These are phyloP conservation scores for Hyles lineata DNA, from an alignment of 2,888 invertebrate species.

Conservation along the genomic window DNA sequence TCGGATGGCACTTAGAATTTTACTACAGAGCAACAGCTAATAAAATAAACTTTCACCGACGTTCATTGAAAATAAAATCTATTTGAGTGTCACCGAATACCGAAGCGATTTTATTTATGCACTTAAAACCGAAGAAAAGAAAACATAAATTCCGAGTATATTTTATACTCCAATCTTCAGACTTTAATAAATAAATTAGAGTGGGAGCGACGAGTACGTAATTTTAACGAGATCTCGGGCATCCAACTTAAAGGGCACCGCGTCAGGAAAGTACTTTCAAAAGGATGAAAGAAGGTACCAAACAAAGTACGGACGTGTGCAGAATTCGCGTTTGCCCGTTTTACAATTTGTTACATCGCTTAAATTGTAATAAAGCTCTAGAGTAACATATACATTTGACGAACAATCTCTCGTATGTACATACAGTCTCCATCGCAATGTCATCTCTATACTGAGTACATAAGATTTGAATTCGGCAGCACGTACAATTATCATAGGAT, in stretches of 20 bases:
- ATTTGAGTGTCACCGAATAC: too few relatives aligned
- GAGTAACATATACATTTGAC: constrained; percentile 68
- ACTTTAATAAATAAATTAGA: constrained; percentile 35
- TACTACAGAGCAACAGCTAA: too few relatives aligned
- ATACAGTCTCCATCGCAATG: constrained; percentile 42
- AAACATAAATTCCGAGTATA: constrained; percentile 3
- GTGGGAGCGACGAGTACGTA: constrained; percentile 34
- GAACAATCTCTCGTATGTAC: constrained; percentile 45
- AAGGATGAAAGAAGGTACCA: constrained; percentile 69
- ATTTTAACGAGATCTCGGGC: constrained; percentile 44
- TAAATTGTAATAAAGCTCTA: constrained; percentile 81
- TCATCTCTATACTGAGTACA: background rate
- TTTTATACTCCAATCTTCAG: constrained; percentile 36
- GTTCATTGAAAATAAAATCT: background rate
- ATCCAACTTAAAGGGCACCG: constrained; percentile 53
- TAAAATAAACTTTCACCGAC: background rate
- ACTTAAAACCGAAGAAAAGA: background rate
- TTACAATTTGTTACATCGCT: constrained; percentile 82
- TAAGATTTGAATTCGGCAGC: constrained; percentile 32
- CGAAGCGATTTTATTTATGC: background rate
- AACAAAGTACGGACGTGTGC: constrained; percentile 75
- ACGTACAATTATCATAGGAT: constrained; percentile 39
- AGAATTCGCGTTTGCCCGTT: constrained; percentile 75
- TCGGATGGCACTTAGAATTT: too few relatives aligned
- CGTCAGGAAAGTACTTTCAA: constrained; percentile 32